Evolutionary conservation across 2,797 vertebrate genomes (phyloP), one percentile per base, ranked within the genome.

Genomic region (Sebastes goodei): DNA sequence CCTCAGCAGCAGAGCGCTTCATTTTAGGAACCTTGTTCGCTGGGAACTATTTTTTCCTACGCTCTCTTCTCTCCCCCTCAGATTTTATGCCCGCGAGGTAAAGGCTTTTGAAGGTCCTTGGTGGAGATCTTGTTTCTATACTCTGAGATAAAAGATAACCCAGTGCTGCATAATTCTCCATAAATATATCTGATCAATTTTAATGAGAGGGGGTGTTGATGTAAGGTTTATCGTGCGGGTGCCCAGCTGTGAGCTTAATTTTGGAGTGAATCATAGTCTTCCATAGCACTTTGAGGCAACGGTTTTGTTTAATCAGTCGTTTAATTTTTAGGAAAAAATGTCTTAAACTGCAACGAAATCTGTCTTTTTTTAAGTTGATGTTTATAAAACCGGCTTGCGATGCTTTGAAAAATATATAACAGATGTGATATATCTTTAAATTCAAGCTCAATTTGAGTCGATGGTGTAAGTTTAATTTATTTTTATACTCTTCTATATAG

Each of bases 401-500:
- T 91, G 92, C 94, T 94, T 94, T 90, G 83, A 93, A 87, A 75
- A 71, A 81, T 76, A 88, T 72, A 91, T 86, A 29, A 77, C 89
- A 92, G 86, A 94, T 89, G 86, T 93, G 82, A 90, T 93, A 90
- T 93, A 95, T 88, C 89, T 94, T 94, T 91, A 92, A 91, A 91
- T 88, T 89, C 61, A 88, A 92, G 86, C 91, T 95, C 90, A 91
- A 64, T 93, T 93, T 93, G 91, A 94, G 89, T 93, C 67, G 25
- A 85, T 85, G 89, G 86, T 90, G 86, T 94, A 90, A 91, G 91
- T 93, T 95, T 93, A 93, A 92, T 95, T 95, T 95, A 95, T 95
- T 96, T 96, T 96, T 96, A 91, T 95, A 95, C 93, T 94, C 91
- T 94, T 95, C 85, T 94, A 93, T 92, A 93, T 88, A 86, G 71